These are phyloP conservation scores for Ictidomys tridecemlineatus DNA, from an alignment of 2,113 vertebrate genomes.

Conservation along the genomic window DNA sequence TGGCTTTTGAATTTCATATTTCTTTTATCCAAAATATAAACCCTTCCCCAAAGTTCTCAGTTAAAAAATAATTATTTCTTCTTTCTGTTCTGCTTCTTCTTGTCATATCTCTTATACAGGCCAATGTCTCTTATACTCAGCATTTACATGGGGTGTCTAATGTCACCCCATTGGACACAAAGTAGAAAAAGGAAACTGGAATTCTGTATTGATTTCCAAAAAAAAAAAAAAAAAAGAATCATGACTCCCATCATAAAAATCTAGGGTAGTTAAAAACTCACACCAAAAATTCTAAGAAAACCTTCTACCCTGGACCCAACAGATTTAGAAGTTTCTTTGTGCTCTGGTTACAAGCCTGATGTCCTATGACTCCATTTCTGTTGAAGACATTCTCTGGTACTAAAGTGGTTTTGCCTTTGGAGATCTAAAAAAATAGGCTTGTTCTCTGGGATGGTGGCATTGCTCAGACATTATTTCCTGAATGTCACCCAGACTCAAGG, in stretches of 20 bases:
- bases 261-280: not conserved
- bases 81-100: not conserved
- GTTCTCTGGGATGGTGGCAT: not conserved
- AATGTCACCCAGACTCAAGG: not conserved
- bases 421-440: not conserved
- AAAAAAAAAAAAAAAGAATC: not conserved
- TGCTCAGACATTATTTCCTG: not conserved
- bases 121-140: not conserved
- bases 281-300: not conserved
- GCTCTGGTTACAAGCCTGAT: not conserved
- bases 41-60: not conserved
- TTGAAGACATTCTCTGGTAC: not conserved
- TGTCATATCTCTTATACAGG: not conserved
- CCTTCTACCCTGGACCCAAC: not conserved
- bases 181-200: slow-evolving; percentile 6
- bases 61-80: not conserved
- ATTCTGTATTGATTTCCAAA: slow-evolving; percentile 2
- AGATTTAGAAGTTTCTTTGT: not conserved
- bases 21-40: not conserved
- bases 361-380: not conserved
- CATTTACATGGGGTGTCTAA: not conserved
- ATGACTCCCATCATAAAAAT: not conserved
- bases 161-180: not conserved
- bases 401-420: not conserved
- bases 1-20: not conserved